Evolutionary conservation across 2,888 invertebrate species (phyloP).

Genomic region (Uropetala carovei): DNA sequence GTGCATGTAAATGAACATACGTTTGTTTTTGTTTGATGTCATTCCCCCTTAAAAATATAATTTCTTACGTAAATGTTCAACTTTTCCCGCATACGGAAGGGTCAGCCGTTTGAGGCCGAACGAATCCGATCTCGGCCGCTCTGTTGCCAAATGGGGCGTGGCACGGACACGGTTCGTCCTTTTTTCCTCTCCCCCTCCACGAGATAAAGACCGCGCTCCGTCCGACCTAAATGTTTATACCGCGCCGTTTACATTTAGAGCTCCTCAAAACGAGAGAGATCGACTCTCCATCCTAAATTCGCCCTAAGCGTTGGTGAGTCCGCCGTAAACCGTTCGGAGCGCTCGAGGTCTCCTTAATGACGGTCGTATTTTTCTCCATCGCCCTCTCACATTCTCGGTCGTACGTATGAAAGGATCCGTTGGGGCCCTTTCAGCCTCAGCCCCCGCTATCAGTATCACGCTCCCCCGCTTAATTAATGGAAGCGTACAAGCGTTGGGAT

Average conservation of each 20-base stretch:
- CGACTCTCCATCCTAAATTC: slow-evolving; percentile 2
- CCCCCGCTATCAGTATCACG: slow-evolving; percentile 46
- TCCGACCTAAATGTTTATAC: slow-evolving; percentile 9
- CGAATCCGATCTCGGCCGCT: neutral
- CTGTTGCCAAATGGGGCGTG: neutral
- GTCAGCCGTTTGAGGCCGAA: neutral
- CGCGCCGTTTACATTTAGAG: neutral
- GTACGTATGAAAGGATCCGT: neutral
- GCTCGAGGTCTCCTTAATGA: neutral
- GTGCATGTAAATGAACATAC: no score
- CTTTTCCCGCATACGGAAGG: neutral
- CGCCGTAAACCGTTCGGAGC: neutral
- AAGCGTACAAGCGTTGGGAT: slow-evolving; percentile 5
- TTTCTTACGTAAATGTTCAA: no score
- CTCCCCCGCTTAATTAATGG: slow-evolving; percentile 54
- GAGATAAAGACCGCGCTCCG: neutral
- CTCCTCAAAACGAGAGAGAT: neutral
- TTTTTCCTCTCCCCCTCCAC: neutral
- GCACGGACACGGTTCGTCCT: neutral
- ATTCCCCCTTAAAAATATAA: no score
- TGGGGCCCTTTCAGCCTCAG: neutral
- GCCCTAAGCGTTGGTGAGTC: neutral
- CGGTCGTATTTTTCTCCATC: slow-evolving; percentile 21
- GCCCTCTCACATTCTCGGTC: slow-evolving; percentile 5
- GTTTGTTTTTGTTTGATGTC: no score